Percentiles rank a stretch among this genome's conserved stretches.
These are phyloP conservation scores for Progne subis DNA, from an alignment of 2,113 vertebrate species.

Conservation along the genomic window DNA sequence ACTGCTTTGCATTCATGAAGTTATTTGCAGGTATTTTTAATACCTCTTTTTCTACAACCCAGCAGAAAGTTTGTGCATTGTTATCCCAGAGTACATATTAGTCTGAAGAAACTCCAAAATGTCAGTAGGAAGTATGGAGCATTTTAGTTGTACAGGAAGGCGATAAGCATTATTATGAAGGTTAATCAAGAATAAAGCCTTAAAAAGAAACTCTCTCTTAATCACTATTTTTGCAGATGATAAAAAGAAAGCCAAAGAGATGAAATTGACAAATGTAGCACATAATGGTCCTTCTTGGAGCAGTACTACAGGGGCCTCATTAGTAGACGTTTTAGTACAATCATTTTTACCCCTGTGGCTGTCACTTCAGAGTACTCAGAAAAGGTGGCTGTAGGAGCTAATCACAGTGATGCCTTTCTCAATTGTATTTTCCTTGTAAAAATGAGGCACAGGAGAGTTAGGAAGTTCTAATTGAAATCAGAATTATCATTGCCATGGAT, in stretches of 20 bases:
- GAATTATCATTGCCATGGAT: constrained; percentile 67
- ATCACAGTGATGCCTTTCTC: constrained; percentile 64
- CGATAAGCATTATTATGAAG: constrained; percentile 34
- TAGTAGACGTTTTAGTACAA: constrained; percentile 71
- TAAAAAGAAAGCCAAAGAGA: constrained; percentile 42
- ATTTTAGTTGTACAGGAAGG: constrained; percentile 21
- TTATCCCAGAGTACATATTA: not conserved
- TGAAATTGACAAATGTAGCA: constrained; percentile 67
- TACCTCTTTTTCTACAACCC: not conserved
- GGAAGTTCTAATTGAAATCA: constrained; percentile 73
- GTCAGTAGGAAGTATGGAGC: not conserved
- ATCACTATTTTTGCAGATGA: constrained; percentile 61
- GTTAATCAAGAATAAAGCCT: constrained; percentile 59
- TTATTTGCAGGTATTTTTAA: not conserved
- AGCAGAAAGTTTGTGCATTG: not conserved
- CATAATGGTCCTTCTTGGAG: constrained; percentile 65
- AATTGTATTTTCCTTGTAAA: constrained; percentile 63
- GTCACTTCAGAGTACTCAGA: constrained; percentile 68
- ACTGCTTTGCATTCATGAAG: not conserved
- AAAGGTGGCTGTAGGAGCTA: constrained; percentile 72
- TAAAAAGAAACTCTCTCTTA: constrained; percentile 39
- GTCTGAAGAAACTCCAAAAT: not conserved
- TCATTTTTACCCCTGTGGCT: constrained; percentile 67
- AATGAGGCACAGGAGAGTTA: constrained; percentile 63
- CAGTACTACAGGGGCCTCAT: constrained; percentile 68